These are phyloP conservation scores for Mamestra configurata DNA, from an alignment of 1,140 invertebrate species.

Conservation along the genomic window DNA sequence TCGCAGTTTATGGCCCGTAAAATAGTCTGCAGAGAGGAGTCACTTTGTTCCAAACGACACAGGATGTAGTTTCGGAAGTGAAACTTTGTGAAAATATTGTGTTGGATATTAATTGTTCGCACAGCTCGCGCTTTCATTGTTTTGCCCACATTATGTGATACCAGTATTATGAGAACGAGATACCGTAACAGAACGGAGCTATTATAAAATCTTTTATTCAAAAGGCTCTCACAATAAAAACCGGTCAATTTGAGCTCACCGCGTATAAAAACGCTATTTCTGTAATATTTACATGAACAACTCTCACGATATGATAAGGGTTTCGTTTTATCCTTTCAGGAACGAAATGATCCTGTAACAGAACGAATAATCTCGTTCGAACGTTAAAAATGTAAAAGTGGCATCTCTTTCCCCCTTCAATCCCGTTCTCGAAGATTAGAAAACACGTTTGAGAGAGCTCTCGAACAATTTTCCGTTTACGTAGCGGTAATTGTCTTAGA, in stretches of 20 bases:
- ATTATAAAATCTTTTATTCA: slow-evolving; percentile 50
- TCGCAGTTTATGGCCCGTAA: slow-evolving; percentile 70
- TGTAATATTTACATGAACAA: slow-evolving; percentile 51
- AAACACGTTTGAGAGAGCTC: slow-evolving; percentile 80
- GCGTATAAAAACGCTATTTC: slow-evolving; percentile 48
- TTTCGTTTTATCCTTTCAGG: slow-evolving; percentile 43
- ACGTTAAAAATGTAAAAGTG: slow-evolving; percentile 62
- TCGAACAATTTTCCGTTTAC: slow-evolving; percentile 84
- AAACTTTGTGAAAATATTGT: slow-evolving; percentile 82
- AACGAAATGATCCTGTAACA: slow-evolving; percentile 43
- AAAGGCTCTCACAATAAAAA: slow-evolving; percentile 48
- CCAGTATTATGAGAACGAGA: slow-evolving; percentile 40
- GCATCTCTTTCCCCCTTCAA: slow-evolving; percentile 66
- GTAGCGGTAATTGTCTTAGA: slow-evolving; percentile 85
- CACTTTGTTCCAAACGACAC: slow-evolving; percentile 72
- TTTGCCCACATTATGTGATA: slow-evolving; percentile 62
- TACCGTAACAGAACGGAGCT: slow-evolving; percentile 34
- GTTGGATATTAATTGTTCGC: slow-evolving; percentile 74
- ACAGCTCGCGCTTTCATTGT: slow-evolving; percentile 62
- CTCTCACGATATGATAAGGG: slow-evolving; percentile 39
- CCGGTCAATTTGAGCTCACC: slow-evolving; percentile 50
- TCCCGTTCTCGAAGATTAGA: slow-evolving; percentile 74
- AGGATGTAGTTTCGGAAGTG: slow-evolving; percentile 65
- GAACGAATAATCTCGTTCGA: slow-evolving; percentile 57
- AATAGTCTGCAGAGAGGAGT: slow-evolving; percentile 72